Percentiles rank a stretch among this genome's conserved stretches.
These are phyloP conservation scores for Dendrolimus houi DNA, from an alignment of 2,888 invertebrate genomes.

Conservation along the genomic window DNA sequence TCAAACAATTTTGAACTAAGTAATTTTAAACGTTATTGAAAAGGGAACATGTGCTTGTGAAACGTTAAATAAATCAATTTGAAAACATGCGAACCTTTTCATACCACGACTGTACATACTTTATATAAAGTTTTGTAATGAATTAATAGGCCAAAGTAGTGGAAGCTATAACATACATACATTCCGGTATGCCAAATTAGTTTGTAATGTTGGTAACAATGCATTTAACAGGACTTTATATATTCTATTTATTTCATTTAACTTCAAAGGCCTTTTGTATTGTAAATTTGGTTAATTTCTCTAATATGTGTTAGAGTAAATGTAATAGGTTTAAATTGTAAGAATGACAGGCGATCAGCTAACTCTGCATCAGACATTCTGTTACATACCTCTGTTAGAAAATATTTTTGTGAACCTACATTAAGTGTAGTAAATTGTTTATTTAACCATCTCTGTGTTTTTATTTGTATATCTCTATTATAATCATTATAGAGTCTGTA, in stretches of 20 bases:
- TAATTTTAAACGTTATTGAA: no score
- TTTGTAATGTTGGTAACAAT: conserved; percentile 32
- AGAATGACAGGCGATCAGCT: conserved; percentile 33
- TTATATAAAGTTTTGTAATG: no score
- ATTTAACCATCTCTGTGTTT: conserved; percentile 62
- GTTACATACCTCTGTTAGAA: conserved; percentile 66
- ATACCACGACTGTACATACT: no score
- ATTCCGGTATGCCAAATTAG: conserved; percentile 70
- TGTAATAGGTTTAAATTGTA: conserved; percentile 23
- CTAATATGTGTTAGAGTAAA: neutral
- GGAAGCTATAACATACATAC: conserved; percentile 39
- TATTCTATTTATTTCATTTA: conserved; percentile 9
- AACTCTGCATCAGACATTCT: conserved; percentile 67
- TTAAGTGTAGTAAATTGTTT: conserved; percentile 76
- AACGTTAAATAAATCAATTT: no score
- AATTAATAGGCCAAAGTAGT: conserved; percentile 37
- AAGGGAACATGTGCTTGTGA: no score
- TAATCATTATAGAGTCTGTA: no score
- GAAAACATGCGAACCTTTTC: no score
- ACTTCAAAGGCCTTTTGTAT: neutral
- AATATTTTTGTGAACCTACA: conserved; percentile 75
- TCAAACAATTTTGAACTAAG: no score
- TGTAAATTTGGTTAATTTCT: neutral
- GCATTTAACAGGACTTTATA: conserved; percentile 36
- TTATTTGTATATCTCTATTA: conserved; percentile 21